A percentile compares a stretch with the other conserved stretches of the same genome.
Evolutionary conservation across 2,888 invertebrate species (phyloP).

Genomic region (Andrena bicolor): DNA sequence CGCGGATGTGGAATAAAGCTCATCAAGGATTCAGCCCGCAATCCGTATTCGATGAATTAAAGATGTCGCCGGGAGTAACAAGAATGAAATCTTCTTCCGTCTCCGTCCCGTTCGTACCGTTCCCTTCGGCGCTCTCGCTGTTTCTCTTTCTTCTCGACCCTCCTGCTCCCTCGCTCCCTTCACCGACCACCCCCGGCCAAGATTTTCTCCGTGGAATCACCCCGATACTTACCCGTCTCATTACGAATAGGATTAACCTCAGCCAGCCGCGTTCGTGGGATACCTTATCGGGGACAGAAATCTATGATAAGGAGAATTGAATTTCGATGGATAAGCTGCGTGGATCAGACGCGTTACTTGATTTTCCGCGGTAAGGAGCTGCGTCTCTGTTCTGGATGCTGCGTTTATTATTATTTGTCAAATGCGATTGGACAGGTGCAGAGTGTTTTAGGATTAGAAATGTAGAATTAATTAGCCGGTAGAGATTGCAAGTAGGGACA

Average conservation of each 20-base stretch:
- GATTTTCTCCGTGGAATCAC: constrained; percentile 53
- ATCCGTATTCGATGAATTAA: constrained; percentile 85
- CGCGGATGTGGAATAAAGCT: constrained; percentile 84
- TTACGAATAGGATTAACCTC: constrained; percentile 77
- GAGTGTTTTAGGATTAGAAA: too few relatives aligned
- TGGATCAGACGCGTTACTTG: constrained; percentile 19
- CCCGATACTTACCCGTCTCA: constrained; percentile 68
- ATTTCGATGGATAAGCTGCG: constrained; percentile 41
- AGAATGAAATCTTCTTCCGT: constrained; percentile 79
- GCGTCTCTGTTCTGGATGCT: too few relatives aligned
- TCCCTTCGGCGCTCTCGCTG: constrained; percentile 14
- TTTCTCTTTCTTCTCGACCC: constrained; percentile 40
- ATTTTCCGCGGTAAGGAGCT: neutral
- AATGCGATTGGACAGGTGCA: too few relatives aligned
- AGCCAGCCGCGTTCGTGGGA: constrained; percentile 36
- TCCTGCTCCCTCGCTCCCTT: constrained; percentile 22
- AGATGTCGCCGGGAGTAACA: constrained; percentile 84
- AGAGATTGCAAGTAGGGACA: too few relatives aligned
- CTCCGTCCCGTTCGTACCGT: constrained; percentile 48
- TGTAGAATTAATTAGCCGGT: neutral
- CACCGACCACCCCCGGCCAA: constrained; percentile 3
- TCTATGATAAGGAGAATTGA: constrained; percentile 38
- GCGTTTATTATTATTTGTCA: too few relatives aligned
- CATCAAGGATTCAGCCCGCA: constrained; percentile 84
- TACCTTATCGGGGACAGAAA: constrained; percentile 24